phyloP scores from a whole-genome alignment of 37 sponge, comb jelly and placozoan genomes.

The Beroe forskalii region DNA sequence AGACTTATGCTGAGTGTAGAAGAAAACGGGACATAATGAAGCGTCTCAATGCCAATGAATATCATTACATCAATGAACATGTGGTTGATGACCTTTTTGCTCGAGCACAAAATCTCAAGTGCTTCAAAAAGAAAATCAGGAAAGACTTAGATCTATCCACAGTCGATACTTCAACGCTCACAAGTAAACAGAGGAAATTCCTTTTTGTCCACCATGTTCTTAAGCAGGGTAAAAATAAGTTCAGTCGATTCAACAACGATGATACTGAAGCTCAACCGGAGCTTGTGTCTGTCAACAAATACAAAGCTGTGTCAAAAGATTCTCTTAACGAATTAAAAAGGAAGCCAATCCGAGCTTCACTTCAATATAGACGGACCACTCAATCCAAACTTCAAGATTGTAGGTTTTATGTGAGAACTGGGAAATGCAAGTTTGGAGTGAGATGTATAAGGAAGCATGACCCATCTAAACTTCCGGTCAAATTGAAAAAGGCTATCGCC shows the following conservation, averaged over 20 bases:
- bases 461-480: conserved; percentile 32
- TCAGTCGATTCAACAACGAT: background rate
- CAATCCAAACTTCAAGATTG: conserved; percentile 20
- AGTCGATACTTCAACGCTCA: conserved; percentile 25
- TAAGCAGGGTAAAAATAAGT: background rate
- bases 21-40: conserved; percentile 34
- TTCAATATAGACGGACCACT: background rate
- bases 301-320: background rate
- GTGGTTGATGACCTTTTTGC: conserved; percentile 38
- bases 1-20: conserved; percentile 28
- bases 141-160: background rate
- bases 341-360: background rate
- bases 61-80: conserved; percentile 28
- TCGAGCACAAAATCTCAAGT: background rate
- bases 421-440: conserved; percentile 62
- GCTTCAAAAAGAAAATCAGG: conserved; percentile 34
- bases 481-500: conserved; percentile 2
- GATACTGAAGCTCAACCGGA: background rate
- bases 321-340: background rate
- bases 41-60: background rate
- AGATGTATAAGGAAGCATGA: conserved; percentile 52
- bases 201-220: conserved; percentile 7
- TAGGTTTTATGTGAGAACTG: conserved; percentile 39
- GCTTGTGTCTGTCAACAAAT: conserved; percentile 8
- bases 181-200: conserved; percentile 3